Percentiles rank a stretch among this genome's conserved stretches.
These are phyloP conservation scores for Drosophila varians DNA, from an alignment of 1,140 invertebrate genomes.

Conservation along the genomic window DNA sequence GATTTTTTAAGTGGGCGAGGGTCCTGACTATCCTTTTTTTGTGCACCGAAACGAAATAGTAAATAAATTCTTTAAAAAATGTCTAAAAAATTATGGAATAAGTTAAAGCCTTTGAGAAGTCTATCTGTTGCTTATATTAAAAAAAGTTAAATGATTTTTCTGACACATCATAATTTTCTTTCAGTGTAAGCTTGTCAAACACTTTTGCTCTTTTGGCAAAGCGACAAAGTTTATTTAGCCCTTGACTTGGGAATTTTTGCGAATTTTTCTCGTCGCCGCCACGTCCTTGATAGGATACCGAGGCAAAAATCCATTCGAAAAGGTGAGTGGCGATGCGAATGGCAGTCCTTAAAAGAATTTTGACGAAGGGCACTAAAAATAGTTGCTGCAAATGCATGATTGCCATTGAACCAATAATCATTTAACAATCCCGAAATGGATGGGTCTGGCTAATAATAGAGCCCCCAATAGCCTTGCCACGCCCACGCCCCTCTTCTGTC, in stretches of 20 bases:
- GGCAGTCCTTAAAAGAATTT: background rate
- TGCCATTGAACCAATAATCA: conserved; percentile 36
- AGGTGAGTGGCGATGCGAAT: background rate
- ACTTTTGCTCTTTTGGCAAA: conserved; percentile 48
- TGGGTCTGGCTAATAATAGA: conserved; percentile 33
- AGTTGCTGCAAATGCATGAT: conserved; percentile 22
- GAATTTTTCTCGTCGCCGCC: conserved; percentile 4
- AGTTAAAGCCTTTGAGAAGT: no score
- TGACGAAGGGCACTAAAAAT: conserved; percentile 31
- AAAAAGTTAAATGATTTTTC: background rate
- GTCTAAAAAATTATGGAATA: no score
- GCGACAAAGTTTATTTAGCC: conserved; percentile 75
- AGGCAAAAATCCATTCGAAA: conserved; percentile 11
- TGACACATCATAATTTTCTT: background rate
- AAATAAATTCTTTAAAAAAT: background rate
- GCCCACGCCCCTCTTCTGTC: background rate
- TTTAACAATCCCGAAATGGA: conserved; percentile 3
- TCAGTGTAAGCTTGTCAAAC: conserved; percentile 35
- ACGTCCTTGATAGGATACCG: conserved; percentile 20
- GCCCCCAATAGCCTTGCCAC: conserved; percentile 10
- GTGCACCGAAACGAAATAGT: background rate
- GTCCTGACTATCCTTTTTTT: background rate
- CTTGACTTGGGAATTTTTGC: conserved; percentile 72
- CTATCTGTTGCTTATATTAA: no score
- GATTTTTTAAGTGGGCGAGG: conserved; percentile 25